phyloP scores from a whole-genome alignment of 2,888 invertebrate genomes.

The Drosophila quinaria region DNA sequence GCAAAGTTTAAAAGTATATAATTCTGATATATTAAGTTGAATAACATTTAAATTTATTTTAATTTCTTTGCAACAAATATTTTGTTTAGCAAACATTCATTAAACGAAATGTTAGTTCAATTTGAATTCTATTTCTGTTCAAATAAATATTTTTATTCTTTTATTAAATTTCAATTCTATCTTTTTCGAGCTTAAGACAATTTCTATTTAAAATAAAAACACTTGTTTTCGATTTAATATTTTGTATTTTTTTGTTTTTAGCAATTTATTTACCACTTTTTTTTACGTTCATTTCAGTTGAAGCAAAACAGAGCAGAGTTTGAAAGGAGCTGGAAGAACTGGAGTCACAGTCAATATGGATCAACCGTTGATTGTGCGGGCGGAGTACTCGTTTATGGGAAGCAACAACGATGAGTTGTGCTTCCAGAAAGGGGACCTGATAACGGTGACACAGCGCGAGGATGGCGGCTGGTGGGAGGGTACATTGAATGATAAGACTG shows the following conservation, averaged over 20 bases:
- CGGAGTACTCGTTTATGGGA: constrained; percentile 97
- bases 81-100: no score
- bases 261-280: background rate
- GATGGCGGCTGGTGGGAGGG: constrained; percentile 99
- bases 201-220: background rate
- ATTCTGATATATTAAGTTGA: no score
- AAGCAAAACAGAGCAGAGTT: constrained; percentile 59
- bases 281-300: constrained; percentile 44
- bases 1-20: no score
- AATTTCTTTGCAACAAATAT: no score
- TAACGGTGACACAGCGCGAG: constrained; percentile 97
- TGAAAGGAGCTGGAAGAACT: constrained; percentile 29
- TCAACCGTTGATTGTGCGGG: constrained; percentile 90
- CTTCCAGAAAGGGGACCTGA: constrained; percentile 98
- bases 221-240: background rate
- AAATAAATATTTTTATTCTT: background rate
- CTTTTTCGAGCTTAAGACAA: background rate
- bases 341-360: constrained; percentile 74
- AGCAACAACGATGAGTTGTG: constrained; percentile 99
- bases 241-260: background rate
- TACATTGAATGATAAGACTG: constrained; percentile 96
- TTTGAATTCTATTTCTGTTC: background rate
- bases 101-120: background rate
- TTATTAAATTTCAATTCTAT: background rate
- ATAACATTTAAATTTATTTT: no score